Conservation (phyloP, 1,140 invertebrate species). For the Diprion similis region DNA sequence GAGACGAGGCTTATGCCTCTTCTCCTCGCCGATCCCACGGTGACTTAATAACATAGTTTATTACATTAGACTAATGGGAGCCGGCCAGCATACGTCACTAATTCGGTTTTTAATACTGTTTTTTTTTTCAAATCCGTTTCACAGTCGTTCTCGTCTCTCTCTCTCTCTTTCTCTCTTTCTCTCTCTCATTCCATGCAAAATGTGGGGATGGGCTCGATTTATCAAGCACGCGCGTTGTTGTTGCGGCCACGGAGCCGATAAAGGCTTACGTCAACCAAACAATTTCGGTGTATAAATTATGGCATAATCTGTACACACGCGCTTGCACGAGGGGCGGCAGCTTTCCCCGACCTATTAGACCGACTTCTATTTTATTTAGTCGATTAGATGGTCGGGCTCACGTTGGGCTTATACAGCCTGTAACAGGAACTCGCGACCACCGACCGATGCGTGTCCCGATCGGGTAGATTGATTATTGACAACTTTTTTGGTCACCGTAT, state of each 20-base stretch:
- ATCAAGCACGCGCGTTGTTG: too few relatives aligned
- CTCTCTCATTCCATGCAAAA: neutral
- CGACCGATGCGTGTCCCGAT: neutral
- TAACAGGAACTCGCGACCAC: neutral
- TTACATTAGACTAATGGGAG: conserved; percentile 51
- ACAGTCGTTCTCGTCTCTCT: conserved; percentile 2
- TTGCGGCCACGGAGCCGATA: too few relatives aligned
- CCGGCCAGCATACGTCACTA: conserved; percentile 43
- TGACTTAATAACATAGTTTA: conserved; percentile 51
- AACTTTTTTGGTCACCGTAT: neutral
- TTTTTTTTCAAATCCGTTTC: neutral
- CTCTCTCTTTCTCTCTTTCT: neutral
- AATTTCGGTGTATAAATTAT: conserved; percentile 5
- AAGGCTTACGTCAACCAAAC: neutral
- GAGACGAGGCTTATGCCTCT: neutral
- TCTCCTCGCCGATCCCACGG: neutral
- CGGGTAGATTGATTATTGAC: neutral
- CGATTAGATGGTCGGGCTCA: neutral
- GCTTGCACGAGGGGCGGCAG: neutral
- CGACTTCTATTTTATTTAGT: conserved; percentile 1
- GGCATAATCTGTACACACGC: neutral
- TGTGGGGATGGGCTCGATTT: neutral
- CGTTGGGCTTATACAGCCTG: too few relatives aligned
- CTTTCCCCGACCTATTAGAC: neutral
- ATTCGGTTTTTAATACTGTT: neutral